phyloP scores from a whole-genome alignment of 2,797 vertebrate genomes.

The Rhodeus uyekii region DNA sequence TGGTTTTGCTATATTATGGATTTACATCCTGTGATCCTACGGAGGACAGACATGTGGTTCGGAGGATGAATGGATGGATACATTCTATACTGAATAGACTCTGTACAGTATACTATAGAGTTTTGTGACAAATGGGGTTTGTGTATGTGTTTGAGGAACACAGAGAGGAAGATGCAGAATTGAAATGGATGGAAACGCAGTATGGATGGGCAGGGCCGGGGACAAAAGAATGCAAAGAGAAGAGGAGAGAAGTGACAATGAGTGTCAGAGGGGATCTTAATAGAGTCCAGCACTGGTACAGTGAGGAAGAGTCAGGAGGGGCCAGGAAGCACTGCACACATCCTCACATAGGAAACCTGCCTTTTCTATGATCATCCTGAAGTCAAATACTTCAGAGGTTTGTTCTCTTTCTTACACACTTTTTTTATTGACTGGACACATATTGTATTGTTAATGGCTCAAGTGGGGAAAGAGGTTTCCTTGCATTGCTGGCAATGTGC shows the following conservation, averaged over 20 bases:
- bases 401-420: constrained; percentile 52
- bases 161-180: not conserved
- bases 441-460: constrained; percentile 16
- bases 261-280: constrained; percentile 39
- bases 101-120: no score
- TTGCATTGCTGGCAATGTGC: constrained; percentile 16
- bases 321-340: constrained; percentile 72
- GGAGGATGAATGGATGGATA: not conserved
- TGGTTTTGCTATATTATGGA: no score
- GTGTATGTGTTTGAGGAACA: not conserved
- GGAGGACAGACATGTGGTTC: not conserved
- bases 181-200: not conserved
- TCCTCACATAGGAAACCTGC: constrained; percentile 77
- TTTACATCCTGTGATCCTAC: no score
- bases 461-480: constrained; percentile 4
- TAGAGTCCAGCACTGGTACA: constrained; percentile 59
- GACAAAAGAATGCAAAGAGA: constrained; percentile 15
- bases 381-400: constrained; percentile 66
- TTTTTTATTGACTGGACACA: not conserved
- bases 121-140: not conserved
- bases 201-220: constrained; percentile 23
- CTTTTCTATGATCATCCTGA: constrained; percentile 76
- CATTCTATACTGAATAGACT: not conserved
- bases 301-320: constrained; percentile 57
- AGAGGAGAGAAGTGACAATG: constrained; percentile 11